These are phyloP conservation scores for Polyergus mexicanus DNA, from an alignment of 1,140 invertebrate species.

Conservation along the genomic window DNA sequence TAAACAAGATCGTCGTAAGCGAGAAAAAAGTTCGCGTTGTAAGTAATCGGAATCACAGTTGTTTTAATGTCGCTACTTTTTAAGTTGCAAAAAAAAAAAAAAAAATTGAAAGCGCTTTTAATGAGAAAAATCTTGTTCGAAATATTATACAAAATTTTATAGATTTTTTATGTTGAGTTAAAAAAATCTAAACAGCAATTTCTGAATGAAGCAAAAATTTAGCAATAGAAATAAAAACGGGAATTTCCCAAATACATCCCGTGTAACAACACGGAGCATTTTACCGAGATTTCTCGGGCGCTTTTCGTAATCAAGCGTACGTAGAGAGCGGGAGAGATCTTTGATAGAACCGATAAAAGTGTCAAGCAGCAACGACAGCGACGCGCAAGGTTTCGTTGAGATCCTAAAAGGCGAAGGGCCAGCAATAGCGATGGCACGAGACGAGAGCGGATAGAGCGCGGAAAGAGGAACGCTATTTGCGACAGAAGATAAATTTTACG, in stretches of 20 bases:
- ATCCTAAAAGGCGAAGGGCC: conserved; percentile 36
- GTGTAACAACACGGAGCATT: conserved; percentile 19
- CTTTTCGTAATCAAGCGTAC: conserved; percentile 59
- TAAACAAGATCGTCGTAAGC: conserved; percentile 36
- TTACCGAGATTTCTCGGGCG: conserved; percentile 38
- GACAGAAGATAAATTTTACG: conserved; percentile 72
- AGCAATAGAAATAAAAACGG: background rate
- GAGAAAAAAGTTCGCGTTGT: conserved; percentile 16
- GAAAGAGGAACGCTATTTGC: conserved; percentile 53
- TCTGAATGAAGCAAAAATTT: background rate
- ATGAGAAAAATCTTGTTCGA: background rate
- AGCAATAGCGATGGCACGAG: background rate
- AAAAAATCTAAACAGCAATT: background rate
- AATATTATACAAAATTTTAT: background rate
- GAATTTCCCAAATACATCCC: no score
- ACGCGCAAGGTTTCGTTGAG: conserved; percentile 46
- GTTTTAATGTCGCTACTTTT: conserved; percentile 18
- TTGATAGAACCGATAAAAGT: conserved; percentile 62
- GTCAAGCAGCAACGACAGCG: conserved; percentile 44
- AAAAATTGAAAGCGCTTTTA: conserved; percentile 5
- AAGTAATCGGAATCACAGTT: conserved; percentile 14
- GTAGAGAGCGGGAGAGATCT: background rate
- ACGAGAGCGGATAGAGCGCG: background rate
- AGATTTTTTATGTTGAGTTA: background rate
- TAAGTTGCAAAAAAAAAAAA: background rate